These are phyloP conservation scores for Ophiodon elongatus DNA, from an alignment of 2,113 vertebrate genomes.

Conservation along the genomic window DNA sequence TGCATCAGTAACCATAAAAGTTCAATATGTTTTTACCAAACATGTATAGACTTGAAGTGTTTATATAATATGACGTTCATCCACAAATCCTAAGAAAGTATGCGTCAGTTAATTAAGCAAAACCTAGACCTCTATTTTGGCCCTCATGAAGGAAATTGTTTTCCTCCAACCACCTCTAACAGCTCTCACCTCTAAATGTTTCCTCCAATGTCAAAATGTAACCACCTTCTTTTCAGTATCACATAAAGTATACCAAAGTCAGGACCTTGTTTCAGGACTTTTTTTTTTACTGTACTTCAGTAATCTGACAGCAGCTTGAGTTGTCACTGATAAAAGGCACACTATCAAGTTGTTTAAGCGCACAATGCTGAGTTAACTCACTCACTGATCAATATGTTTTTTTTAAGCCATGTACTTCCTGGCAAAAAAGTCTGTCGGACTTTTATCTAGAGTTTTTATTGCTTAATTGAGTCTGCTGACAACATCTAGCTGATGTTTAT, in stretches of 20 bases:
- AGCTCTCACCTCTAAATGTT: slow-evolving; percentile 66
- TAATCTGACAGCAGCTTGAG: slow-evolving; percentile 9
- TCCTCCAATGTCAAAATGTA: slow-evolving; percentile 69
- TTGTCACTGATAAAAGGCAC: slow-evolving; percentile 23
- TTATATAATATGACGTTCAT: not conserved
- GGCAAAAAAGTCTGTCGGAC: not conserved
- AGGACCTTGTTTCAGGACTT: not conserved
- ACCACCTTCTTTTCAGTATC: slow-evolving; percentile 27
- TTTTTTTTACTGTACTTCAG: not conserved
- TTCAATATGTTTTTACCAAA: not conserved
- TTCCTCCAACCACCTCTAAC: slow-evolving; percentile 48
- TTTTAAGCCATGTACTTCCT: not conserved
- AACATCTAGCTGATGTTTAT: slow-evolving; percentile 34
- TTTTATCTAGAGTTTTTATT: slow-evolving; percentile 37
- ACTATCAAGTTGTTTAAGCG: not conserved
- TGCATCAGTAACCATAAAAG: not conserved
- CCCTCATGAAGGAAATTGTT: slow-evolving; percentile 74
- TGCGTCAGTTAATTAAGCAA: slow-evolving; percentile 52
- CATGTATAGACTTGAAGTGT: not conserved
- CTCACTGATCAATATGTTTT: slow-evolving; percentile 14
- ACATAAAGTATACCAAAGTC: slow-evolving; percentile 6
- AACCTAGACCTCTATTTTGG: slow-evolving; percentile 46
- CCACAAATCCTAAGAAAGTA: not conserved
- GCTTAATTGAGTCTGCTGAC: slow-evolving; percentile 27
- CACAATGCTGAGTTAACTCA: not conserved